A percentile compares a stretch with the other conserved stretches of the same genome.
These are phyloP conservation scores for Standfussiana lucernea DNA, from an alignment of 2,888 invertebrate genomes.

Conservation along the genomic window DNA sequence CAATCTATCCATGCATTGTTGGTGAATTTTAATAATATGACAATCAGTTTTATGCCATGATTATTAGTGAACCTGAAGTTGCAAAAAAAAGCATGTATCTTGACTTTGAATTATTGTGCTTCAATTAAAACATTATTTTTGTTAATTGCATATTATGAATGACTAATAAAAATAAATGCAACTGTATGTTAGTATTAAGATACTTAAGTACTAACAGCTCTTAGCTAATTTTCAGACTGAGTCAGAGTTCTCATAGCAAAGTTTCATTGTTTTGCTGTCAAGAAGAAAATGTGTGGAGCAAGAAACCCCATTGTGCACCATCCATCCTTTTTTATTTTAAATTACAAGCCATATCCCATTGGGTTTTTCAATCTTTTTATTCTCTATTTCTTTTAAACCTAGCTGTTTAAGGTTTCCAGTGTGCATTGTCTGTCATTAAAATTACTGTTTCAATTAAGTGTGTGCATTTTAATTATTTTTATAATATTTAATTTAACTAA, in stretches of 20 bases:
- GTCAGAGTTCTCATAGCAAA: slow-evolving; percentile 6
- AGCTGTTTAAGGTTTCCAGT: not conserved
- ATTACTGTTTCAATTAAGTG: not conserved
- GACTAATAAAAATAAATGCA: not conserved
- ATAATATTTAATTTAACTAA: no score
- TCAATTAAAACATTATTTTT: not conserved
- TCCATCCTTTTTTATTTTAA: not conserved
- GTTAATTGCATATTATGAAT: not conserved
- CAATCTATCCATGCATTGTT: not conserved
- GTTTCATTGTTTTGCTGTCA: slow-evolving; percentile 6
- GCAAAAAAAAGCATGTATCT: not conserved
- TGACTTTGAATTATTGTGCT: not conserved
- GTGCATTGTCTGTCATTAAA: not conserved
- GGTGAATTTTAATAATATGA: not conserved
- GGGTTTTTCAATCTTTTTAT: not conserved
- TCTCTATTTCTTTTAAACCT: not conserved
- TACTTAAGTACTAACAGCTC: not conserved
- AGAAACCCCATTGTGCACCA: not conserved
- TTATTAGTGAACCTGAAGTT: not conserved
- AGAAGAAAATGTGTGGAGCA: not conserved
- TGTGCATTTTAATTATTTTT: not conserved
- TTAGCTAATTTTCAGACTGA: not conserved
- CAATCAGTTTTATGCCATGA: not conserved
- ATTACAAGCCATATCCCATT: not conserved
- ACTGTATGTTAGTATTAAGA: not conserved